Base-by-base conservation (phyloP, 2,888 invertebrate genomes). In the Aleiodes alternator region DNA sequence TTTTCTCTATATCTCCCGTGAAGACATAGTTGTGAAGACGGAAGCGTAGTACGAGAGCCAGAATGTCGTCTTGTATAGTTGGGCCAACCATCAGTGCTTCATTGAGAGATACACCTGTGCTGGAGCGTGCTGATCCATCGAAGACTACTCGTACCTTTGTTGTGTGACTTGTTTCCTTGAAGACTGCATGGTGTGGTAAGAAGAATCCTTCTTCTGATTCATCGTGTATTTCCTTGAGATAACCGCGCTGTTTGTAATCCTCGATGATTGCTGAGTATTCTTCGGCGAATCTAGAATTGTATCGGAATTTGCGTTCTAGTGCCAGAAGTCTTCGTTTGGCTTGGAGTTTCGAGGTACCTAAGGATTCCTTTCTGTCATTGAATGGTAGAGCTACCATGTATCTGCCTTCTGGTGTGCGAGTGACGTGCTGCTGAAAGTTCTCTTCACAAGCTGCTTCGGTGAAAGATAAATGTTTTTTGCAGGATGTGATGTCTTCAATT, bases 401-500 rank as follows among this genome's bases (percentile, higher is more conserved):
- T 7, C 79, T 71, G 1, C 80, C 78, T 8, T 50, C 31, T 2
- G 50, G 29, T 6, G 29, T 69, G 16, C 79, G 73, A 51, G 43
- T 57, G 6, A 64, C 51, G n/a, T 76, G 70, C 16, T 23, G n/a
- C 4, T 2, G 0, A 69, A 75, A 80, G 50, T 75, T 75, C 2
- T 73, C 53, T 16, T 78, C 75, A 34, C 73, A 78, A 34, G 29
- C 56, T 23, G 11, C 29, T 71, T 34, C 6, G 53, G 6, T 23
- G 12, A 1, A 14, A 12, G 76, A 12, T 53, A 75, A 75, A 50
- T 72, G 38, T 38, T 48, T 38, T 29, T 66, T 64, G 12, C 69
- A n/a, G 7, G 78, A 76, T 55, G 43, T 43, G 43, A 80, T 43
- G 73, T 79, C 80, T 71, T 82, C 80, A 6, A 81, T 75, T 50